phyloP scores from a whole-genome alignment of 2,888 invertebrate genomes.

The Parelbella ahira region DNA sequence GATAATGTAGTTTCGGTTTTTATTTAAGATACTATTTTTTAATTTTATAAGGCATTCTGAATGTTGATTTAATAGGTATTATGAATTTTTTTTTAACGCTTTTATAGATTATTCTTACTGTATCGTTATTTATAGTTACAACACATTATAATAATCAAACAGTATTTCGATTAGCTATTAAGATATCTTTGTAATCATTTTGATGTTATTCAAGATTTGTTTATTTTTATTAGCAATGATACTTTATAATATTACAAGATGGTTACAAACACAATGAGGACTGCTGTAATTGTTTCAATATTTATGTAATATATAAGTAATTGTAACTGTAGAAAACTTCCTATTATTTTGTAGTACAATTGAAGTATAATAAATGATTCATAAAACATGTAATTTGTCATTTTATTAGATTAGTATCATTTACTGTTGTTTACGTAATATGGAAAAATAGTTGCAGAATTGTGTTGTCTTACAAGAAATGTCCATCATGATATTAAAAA shows the following conservation, averaged over 20 bases:
- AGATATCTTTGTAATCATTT: conserved; percentile 36
- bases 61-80: conserved; percentile 46
- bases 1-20: conserved; percentile 47
- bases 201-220: conserved; percentile 39
- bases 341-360: conserved; percentile 82
- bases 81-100: conserved; percentile 38
- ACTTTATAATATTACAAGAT: conserved; percentile 44
- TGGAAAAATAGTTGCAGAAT: too few relatives aligned
- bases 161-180: conserved; percentile 69
- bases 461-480: too few relatives aligned
- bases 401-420: too few relatives aligned
- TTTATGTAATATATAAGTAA: conserved; percentile 77
- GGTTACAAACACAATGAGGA: conserved; percentile 50
- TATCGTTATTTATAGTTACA: conserved; percentile 53
- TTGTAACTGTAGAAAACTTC: conserved; percentile 78
- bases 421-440: too few relatives aligned
- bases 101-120: conserved; percentile 45
- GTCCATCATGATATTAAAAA: too few relatives aligned
- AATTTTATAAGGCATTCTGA: conserved; percentile 44
- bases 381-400: conserved; percentile 49
- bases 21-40: conserved; percentile 32
- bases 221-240: conserved; percentile 42
- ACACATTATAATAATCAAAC: conserved; percentile 62
- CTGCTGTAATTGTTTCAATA: conserved; percentile 70
- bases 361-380: conserved; percentile 76